Evolutionary conservation across 2,888 invertebrate species (phyloP).

Genomic region (Diaperis boleti): DNA sequence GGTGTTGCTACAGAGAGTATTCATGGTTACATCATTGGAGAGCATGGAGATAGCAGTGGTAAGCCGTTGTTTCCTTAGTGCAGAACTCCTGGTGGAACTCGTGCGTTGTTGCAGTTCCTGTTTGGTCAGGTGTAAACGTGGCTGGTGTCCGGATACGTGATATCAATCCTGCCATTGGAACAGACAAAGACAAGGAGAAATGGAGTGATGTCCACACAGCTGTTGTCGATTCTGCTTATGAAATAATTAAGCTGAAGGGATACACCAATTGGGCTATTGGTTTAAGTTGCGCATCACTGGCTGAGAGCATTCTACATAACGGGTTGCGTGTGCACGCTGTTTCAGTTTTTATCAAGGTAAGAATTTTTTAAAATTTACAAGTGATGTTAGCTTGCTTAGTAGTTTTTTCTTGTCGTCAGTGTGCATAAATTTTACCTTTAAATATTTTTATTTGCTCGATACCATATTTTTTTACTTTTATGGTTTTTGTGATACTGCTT

Average conservation of each 20-base stretch:
- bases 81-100: slow-evolving; percentile 13
- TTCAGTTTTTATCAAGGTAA: slow-evolving; percentile 81
- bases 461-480: no score
- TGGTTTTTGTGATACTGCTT: no score
- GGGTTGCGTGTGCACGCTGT: slow-evolving; percentile 82
- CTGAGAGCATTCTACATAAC: slow-evolving; percentile 79
- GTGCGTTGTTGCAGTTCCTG: slow-evolving; percentile 74
- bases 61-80: slow-evolving; percentile 40
- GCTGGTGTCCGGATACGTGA: slow-evolving; percentile 88
- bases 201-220: slow-evolving; percentile 84
- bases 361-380: background rate
- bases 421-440: no score
- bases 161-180: slow-evolving; percentile 80
- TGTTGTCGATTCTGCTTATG: slow-evolving; percentile 89
- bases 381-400: no score
- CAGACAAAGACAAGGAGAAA: slow-evolving; percentile 79
- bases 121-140: slow-evolving; percentile 95
- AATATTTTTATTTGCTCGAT: no score
- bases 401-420: no score
- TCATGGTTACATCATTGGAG: slow-evolving; percentile 95
- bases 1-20: slow-evolving; percentile 86
- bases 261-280: slow-evolving; percentile 95
- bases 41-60: slow-evolving; percentile 83
- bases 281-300: slow-evolving; percentile 79
- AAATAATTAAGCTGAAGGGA: slow-evolving; percentile 88